These are phyloP conservation scores for Daubentonia madagascariensis DNA, from an alignment of 2,113 vertebrate species.

Conservation along the genomic window DNA sequence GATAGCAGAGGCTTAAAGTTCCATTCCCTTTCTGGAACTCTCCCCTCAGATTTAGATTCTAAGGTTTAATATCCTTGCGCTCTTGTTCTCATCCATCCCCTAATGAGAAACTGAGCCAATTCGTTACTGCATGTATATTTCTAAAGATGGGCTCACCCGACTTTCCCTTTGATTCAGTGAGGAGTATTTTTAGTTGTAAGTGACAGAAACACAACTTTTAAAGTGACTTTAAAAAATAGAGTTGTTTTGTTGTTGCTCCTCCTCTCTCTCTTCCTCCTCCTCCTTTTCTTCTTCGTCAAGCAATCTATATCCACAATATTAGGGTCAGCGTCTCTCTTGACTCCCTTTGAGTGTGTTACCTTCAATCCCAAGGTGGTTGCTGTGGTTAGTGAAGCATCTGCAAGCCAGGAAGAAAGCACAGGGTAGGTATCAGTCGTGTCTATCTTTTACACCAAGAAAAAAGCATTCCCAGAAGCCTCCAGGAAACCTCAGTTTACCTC, in stretches of 20 bases:
- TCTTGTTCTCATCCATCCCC: neutral
- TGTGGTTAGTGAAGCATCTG: neutral
- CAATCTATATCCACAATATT: too few relatives aligned
- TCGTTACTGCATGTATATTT: neutral
- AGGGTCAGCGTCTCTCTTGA: neutral
- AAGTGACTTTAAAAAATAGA: neutral
- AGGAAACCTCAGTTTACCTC: neutral
- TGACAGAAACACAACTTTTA: neutral
- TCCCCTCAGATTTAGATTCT: neutral
- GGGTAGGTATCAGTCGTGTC: neutral
- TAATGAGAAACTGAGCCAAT: neutral
- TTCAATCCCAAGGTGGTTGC: neutral
- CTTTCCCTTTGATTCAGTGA: neutral
- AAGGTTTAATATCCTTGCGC: neutral
- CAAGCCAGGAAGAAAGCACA: neutral
- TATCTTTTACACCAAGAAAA: neutral
- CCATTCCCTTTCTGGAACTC: neutral
- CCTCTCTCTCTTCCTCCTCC: neutral
- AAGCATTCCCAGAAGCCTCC: neutral
- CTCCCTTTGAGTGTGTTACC: neutral
- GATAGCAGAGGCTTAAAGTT: neutral
- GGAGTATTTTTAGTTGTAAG: neutral
- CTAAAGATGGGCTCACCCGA: neutral
- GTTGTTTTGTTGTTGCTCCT: neutral
- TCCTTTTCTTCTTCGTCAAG: neutral